A percentile compares a stretch with the other conserved stretches of the same genome.
Conservation (phyloP, 2,797 vertebrate species). For the Molossus molossus region DNA sequence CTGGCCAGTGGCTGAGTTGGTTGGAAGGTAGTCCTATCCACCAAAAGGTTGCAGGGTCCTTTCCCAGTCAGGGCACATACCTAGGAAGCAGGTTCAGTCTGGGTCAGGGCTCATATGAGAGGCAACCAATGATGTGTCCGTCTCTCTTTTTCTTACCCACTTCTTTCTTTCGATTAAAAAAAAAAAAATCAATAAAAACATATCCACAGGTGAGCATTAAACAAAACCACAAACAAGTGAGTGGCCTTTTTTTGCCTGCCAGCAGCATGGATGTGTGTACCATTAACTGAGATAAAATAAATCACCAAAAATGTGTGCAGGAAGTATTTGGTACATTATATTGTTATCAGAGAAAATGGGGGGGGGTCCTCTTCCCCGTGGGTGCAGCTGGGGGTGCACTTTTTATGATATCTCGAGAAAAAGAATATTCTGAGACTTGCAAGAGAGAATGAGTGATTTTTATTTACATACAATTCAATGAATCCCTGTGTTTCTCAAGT, state of each 20-base stretch:
- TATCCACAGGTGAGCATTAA: too few species aligned
- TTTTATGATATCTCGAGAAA: too few species aligned
- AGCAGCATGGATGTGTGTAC: background rate
- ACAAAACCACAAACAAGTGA: background rate
- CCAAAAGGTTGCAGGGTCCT: background rate
- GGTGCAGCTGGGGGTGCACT: background rate
- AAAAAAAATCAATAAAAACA: background rate
- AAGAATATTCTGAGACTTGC: too few species aligned
- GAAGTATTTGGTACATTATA: background rate
- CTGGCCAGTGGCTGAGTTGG: background rate
- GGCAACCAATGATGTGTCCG: background rate
- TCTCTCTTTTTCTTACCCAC: background rate
- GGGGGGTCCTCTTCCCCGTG: background rate
- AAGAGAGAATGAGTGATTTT: too few species aligned
- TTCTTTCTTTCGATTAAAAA: too few species aligned
- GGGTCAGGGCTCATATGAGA: too few species aligned
- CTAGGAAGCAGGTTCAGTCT: too few species aligned
- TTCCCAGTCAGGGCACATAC: background rate
- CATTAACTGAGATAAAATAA: background rate
- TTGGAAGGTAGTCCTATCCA: background rate
- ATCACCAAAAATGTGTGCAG: background rate
- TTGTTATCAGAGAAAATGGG: background rate
- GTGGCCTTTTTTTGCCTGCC: background rate
- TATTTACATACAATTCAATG: too few species aligned
- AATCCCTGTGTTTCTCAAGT: too few species aligned